Base-by-base conservation (phyloP, 2,888 invertebrate species). In the Diadegma fenestrale region DNA sequence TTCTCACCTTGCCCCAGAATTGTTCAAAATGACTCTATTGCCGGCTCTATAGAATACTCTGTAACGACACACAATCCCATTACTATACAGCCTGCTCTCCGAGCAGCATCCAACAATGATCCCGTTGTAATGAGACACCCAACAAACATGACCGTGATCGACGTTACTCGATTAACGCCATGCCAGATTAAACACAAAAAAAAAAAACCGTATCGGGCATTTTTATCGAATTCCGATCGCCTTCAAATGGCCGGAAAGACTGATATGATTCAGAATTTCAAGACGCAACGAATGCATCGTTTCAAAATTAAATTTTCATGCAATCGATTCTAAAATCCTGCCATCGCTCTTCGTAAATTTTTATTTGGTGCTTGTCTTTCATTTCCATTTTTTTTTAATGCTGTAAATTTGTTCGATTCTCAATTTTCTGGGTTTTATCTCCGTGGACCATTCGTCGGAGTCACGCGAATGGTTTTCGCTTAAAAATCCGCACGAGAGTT, bases 1-100 rank as follows among this genome's bases (percentile, higher is more conserved):
- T 41, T 72, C 80, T 86, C 82, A 86, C 86, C 86, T 86, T 86
- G 86, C 75, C 83, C 86, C 64, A 83, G 83, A 86, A 86, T 83
- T 73, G 22, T 72, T 76, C 72, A 45, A 80, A 73, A 86, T 64
- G 86, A 78, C 69, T 51, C 72, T 66, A 63, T 80, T 80, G 54
- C 76, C 66, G 10, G 17, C 30, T 71, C 58, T 66, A 75, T n/a
- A 66, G 63, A 75, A 58, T 41, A 30, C 64, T n/a, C n/a, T 22
- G 54, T 48, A 43, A 33, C 64, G 22, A 22, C 37, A 17, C 64
- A 64, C 64, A 64, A 64, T 76, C 64, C 64, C 48, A 61, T 64
- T 64, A 19, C 48, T 76, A 17, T 76, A 75, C 37, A 82, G 79
- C 37, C 37, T n/a, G 10, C 19, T 58, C 69, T 81, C 66, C 76